Evolutionary conservation across 2,888 invertebrate species (phyloP), one percentile per base, ranked within the genome.

Genomic region (Aricia artaxerxes): DNA sequence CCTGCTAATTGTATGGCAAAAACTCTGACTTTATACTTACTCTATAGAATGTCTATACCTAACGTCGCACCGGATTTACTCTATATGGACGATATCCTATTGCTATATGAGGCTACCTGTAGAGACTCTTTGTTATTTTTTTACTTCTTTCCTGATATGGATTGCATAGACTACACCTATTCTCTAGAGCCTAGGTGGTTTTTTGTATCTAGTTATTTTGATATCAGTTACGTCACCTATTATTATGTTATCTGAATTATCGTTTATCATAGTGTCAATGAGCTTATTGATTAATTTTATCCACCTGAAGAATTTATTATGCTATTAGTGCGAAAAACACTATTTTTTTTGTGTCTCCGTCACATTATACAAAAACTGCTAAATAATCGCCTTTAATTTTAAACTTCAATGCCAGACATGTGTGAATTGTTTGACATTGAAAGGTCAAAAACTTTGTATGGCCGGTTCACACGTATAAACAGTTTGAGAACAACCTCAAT

Each of bases 1-100:
- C 79, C 77, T 80, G 35, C 82, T 85, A 85, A 85, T 84, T 84
- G 83, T 82, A 76, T 76, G 79, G 81, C 81, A 79, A 83, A 83
- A 82, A 79, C 35, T 35, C 13, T 16, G 9, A 64, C 31, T 35
- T 31, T 61, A 61, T 61, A 61, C 61, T n/a, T n/a, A 24, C 61
- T 24, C 24, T n/a, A 61, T 61, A 61, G 1, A 61, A 2, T 61
- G 61, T 61, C 61, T 61, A 24, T 61, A 24, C 13, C 57, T 57
- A 57, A 3, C 16, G 16, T 57, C 57, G 3, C 16, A 57, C 16
- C 16, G 57, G 57, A 57, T 57, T 57, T 57, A 4, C 57, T 57
- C 57, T 57, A 57, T 57, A 57, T 57, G 49, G 49, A 49, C 49
- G 2, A 49, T 49, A 49, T 49, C 49, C 49, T 49, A 49, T 44